These are phyloP conservation scores for Rhodophaea formosa DNA, from an alignment of 2,888 invertebrate species.

Conservation along the genomic window DNA sequence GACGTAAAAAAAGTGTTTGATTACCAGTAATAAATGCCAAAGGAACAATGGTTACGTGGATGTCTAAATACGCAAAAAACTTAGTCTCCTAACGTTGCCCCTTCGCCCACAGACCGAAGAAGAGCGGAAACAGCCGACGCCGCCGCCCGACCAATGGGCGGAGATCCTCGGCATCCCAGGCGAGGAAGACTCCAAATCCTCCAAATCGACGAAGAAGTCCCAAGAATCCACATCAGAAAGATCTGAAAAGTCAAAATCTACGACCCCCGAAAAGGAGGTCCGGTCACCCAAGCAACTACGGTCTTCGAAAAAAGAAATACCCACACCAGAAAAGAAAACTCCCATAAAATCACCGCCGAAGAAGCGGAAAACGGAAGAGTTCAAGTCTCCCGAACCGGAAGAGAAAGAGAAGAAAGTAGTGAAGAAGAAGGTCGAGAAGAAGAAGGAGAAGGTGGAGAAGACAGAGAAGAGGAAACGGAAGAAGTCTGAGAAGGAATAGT, in stretches of 20 bases:
- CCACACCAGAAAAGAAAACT: constrained; percentile 47
- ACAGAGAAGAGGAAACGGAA: constrained; percentile 52
- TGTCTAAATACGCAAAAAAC: neutral
- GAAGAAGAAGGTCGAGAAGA: constrained; percentile 36
- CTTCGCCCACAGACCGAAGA: constrained; percentile 44
- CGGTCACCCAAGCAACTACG: constrained; percentile 60
- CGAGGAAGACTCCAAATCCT: constrained; percentile 40
- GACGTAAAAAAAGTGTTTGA: too few species aligned
- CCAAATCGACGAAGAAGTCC: constrained; percentile 30
- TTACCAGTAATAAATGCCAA: neutral
- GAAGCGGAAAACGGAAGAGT: constrained; percentile 54
- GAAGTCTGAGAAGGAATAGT: constrained; percentile 74
- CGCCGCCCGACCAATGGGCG: constrained; percentile 74
- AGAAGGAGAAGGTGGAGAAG: constrained; percentile 39
- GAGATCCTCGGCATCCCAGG: constrained; percentile 73
- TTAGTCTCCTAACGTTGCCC: constrained; percentile 15
- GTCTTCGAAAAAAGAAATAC: constrained; percentile 59
- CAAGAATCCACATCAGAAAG: constrained; percentile 27
- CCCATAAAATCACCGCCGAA: constrained; percentile 60
- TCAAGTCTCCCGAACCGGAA: constrained; percentile 49
- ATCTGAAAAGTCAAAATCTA: constrained; percentile 33
- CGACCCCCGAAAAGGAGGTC: constrained; percentile 46
- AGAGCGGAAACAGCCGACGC: constrained; percentile 67
- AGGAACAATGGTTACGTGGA: neutral
- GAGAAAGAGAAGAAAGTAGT: constrained; percentile 39